Base-by-base conservation (phyloP, 2,113 vertebrate species). In the Ploceus nigricollis region DNA sequence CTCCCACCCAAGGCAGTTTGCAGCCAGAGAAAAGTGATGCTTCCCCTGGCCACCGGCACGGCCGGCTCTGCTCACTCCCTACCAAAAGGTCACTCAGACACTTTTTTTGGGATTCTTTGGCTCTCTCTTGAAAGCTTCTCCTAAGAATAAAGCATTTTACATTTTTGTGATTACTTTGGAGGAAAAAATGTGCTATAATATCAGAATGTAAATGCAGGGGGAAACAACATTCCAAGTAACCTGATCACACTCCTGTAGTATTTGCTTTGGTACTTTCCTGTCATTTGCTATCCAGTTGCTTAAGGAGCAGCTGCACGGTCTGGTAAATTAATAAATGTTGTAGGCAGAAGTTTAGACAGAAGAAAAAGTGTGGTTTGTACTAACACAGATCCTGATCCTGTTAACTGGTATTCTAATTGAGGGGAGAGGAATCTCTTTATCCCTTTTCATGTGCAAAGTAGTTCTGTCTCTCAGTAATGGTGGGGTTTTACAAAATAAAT, bases 291-390 rank as follows among this genome's bases (percentile, higher is more conserved):
- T 92, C 90, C 93, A 75, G 72, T 95, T 96, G 94, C 70, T 89
- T 84, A 27, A 94, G 90, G 76, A 94, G 96, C 96, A 97, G 98
- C 97, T 98, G 97, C 94, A 60, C 16, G 24, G 93, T 93, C 97
- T 97, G 97, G 90, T 82, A 94, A 78, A 96, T 90, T 73, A 93
- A 96, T 97, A 91, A 58, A 92, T 76, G 87, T 94, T 97, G 89
- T 93, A 90, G 70, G 87, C 87, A 96, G 85, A 93, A 90, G 82
- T 95, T 95, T 37, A 89, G 94, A 80, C 94, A 87, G 66, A 72
- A 90, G 79, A 91, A 71, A 80, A 95, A 94, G 95, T 97, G 93
- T 60, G 47, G 82, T 94, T 97, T 93, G 93, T 96, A 19, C 89
- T 77, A 71, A 81, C 81, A 23, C 78, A 91, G 95, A 83, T 96